Evolutionary conservation across 2,888 invertebrate species (phyloP).

Genomic region (Helleia helle): DNA sequence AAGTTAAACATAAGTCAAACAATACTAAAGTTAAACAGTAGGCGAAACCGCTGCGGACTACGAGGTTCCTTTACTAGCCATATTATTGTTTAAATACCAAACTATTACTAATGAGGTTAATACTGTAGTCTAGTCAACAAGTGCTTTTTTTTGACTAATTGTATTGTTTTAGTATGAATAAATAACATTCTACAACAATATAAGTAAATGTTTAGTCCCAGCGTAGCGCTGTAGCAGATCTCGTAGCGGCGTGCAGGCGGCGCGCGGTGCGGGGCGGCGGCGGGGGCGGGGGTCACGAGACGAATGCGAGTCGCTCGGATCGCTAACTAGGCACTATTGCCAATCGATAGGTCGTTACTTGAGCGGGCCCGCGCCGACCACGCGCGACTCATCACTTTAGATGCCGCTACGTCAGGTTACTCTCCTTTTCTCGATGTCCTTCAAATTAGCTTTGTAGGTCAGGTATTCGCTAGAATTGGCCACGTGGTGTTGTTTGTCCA

Average conservation of each 20-base stretch:
- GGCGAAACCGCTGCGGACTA: no score
- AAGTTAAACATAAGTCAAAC: no score
- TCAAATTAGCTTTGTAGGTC: conserved; percentile 75
- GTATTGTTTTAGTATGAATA: no score
- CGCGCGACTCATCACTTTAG: conserved; percentile 71
- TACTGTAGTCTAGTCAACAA: no score
- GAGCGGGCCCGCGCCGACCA: conserved; percentile 50
- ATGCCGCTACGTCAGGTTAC: conserved; percentile 71
- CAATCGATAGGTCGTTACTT: conserved; percentile 72
- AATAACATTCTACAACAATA: no score
- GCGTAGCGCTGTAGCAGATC: conserved; percentile 10
- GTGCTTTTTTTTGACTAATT: no score
- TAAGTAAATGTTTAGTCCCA: no score
- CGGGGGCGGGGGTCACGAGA: conserved; percentile 20
- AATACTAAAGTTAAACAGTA: no score
- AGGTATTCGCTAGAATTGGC: conserved; percentile 60
- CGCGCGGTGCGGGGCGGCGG: conserved; percentile 23
- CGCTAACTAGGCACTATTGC: conserved; percentile 72
- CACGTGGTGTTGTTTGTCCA: conserved; percentile 66
- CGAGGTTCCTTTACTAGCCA: no score
- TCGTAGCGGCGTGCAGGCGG: no score
- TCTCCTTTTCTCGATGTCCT: conserved; percentile 74
- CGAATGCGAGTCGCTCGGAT: conserved; percentile 30
- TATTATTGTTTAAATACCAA: no score
- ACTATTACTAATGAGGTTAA: no score